Evolutionary conservation across 2,113 vertebrate genomes (phyloP), one percentile per base, ranked within the genome.

Genomic region (Gymnorhina tibicen): DNA sequence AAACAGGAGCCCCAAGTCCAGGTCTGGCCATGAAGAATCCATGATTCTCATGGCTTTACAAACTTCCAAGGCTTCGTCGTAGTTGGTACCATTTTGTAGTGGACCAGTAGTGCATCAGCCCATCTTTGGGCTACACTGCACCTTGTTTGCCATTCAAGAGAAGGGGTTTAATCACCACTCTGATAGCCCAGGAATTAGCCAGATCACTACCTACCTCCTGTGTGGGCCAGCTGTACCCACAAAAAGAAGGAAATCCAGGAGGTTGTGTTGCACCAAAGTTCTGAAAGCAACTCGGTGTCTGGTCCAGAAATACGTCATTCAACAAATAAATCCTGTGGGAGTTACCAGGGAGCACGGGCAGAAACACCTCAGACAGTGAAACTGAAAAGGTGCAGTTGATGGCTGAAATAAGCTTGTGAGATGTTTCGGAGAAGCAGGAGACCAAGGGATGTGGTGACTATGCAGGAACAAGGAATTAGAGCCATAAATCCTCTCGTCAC

Each of bases 211-310:
- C 13, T 60, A 9, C 32, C 41, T 28, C 37, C 37, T 73, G 11
- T 30, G 19, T 39, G 60, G 24, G 9, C 20, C 42, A 37, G 20
- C 1, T 64, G 44, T 19, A n/a, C 15, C 3, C 35, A 52, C 17
- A 18, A 47, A 41, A 59, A 60, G 13, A 37, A 89, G 49, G 14
- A 11, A 62, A 32, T 59, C 44, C 8, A 2, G 37, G 55, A 66
- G 33, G 6, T 7, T 80, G 10, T 69, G 41, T 33, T 79, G 28
- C 41, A 44, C 33, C 69, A 52, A 44, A 91, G 20, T 20, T 60
- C 90, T 64, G 64, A 82, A 89, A 78, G 15, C 28, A 74, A 17
- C 0, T 0, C 0, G 0, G 10, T 47, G 3, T 9, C 47, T 69
- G 58, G 20, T 73, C 46, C 49, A 80, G 53, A 73, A 93, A 83